phyloP scores from a whole-genome alignment of 2,888 invertebrate genomes.

The Aphodius sticticus region DNA sequence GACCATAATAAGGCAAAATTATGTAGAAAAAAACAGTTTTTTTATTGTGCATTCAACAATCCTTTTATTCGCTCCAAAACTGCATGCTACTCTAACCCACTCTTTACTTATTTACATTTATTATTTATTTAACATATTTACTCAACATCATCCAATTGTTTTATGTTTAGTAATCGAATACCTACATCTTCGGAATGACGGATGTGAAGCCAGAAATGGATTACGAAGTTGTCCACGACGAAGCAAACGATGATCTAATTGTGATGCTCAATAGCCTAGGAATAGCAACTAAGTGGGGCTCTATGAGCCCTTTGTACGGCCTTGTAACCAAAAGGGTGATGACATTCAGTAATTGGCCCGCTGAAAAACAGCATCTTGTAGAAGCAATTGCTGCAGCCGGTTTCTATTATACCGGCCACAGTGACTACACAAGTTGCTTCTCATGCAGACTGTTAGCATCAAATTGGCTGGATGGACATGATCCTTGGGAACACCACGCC shows the following conservation, averaged over 20 bases:
- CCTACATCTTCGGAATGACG: not conserved
- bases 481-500: conserved; percentile 95
- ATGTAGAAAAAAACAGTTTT: too few species aligned
- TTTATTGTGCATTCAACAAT: too few species aligned
- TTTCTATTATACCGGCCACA: conserved; percentile 89
- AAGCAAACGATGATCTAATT: not conserved
- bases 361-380: conserved; percentile 80
- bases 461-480: conserved; percentile 91
- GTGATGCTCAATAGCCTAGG: conserved; percentile 27
- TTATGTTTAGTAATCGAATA: not conserved
- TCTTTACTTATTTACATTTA: too few species aligned
- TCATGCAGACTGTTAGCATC: conserved; percentile 93
- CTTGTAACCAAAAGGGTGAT: conserved; percentile 74
- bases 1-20: too few species aligned
- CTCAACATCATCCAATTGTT: not conserved
- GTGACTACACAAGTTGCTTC: conserved; percentile 92
- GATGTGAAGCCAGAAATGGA: not conserved
- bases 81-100: too few species aligned
- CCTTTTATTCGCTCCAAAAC: too few species aligned
- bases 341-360: conserved; percentile 83
- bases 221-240: not conserved
- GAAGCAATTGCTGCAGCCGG: conserved; percentile 87
- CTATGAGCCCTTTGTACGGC: conserved; percentile 70
- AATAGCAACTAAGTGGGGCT: conserved; percentile 23
- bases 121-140: too few species aligned